A percentile compares a stretch with the other conserved stretches of the same genome.
Conservation (phyloP, 37 sponge, comb jelly and placozoan species). For the Aphrocallistes beatrix region DNA sequence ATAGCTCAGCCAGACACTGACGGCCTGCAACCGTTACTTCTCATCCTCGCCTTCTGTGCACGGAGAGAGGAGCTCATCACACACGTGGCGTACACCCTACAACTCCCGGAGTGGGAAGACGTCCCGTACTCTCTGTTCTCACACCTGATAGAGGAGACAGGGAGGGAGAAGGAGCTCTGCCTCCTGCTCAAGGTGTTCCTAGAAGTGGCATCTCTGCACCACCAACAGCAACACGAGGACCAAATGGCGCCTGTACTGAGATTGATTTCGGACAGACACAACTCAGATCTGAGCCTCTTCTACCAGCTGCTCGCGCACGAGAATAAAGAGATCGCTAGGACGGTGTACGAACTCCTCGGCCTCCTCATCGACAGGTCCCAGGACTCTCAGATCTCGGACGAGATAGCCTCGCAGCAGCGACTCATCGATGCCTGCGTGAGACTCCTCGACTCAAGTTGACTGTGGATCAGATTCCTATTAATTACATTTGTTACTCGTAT, state of each 20-base stretch:
- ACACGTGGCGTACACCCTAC: background rate
- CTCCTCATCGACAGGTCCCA: background rate
- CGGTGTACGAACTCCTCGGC: background rate
- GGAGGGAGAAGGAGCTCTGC: background rate
- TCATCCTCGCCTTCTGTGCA: background rate
- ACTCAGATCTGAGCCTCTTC: background rate
- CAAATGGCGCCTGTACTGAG: background rate
- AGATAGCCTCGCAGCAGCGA: background rate
- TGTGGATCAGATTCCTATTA: too few species aligned
- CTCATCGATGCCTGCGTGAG: background rate
- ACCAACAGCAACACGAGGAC: background rate
- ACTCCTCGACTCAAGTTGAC: too few species aligned
- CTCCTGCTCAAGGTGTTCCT: background rate
- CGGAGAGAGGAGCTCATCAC: background rate
- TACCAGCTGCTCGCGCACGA: conserved; percentile 13
- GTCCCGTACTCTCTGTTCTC: background rate
- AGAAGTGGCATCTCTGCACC: background rate
- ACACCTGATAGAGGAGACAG: background rate
- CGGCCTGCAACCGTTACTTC: background rate
- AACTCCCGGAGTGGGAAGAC: background rate
- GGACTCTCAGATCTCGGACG: background rate
- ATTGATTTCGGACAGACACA: background rate
- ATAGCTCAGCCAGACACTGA: background rate
- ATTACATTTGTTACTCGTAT: too few species aligned
- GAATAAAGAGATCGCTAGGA: background rate